Evolutionary conservation across 2,113 vertebrate species (phyloP).

Genomic region (Psilopogon haemacephalus): DNA sequence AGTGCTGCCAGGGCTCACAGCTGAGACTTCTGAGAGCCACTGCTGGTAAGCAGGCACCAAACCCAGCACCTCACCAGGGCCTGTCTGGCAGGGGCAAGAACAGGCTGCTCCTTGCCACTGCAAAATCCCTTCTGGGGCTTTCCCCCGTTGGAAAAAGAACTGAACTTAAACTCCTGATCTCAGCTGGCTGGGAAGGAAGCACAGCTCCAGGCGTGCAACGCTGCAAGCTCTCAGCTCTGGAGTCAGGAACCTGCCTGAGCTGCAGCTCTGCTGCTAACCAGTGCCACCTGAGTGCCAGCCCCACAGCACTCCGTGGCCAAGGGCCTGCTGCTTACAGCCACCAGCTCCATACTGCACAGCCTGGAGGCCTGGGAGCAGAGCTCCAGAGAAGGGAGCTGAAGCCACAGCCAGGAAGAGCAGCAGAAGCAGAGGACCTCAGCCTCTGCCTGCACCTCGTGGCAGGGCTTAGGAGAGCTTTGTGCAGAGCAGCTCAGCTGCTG

Average conservation of each 20-base stretch:
- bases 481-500: neutral
- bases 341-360: neutral
- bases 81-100: neutral
- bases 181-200: constrained; percentile 16
- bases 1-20: neutral
- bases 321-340: neutral
- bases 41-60: neutral
- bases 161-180: neutral
- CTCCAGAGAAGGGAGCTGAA: neutral
- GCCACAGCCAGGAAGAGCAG: neutral
- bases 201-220: constrained; percentile 42
- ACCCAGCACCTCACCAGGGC: neutral
- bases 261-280: constrained; percentile 38
- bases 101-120: neutral
- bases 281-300: neutral
- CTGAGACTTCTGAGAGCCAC: neutral
- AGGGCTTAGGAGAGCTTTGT: neutral
- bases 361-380: neutral
- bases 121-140: neutral
- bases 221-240: neutral
- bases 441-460: constrained; percentile 17
- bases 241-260: neutral
- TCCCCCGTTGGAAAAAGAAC: neutral
- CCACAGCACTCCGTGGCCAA: neutral
- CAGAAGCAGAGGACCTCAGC: constrained; percentile 28